phyloP scores from a whole-genome alignment of 2,888 invertebrate species.

The Blera fallax region DNA sequence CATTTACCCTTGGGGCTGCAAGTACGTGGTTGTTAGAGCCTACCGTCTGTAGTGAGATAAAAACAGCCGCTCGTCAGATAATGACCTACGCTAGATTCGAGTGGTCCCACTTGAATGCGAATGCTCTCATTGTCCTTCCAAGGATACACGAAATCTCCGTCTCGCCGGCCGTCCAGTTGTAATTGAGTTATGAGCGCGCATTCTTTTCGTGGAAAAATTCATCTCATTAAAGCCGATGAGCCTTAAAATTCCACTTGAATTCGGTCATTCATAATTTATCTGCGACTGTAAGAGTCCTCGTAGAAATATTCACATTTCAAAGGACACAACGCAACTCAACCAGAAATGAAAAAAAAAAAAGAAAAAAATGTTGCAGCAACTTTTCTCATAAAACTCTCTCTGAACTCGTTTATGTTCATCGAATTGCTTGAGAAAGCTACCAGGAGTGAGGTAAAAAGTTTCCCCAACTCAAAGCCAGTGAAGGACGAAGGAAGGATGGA shows the following conservation, averaged over 20 bases:
- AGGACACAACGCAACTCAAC: not conserved
- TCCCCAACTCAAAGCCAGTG: not conserved
- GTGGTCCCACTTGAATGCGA: not conserved
- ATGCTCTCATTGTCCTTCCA: not conserved
- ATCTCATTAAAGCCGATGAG: not conserved
- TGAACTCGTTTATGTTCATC: conserved; percentile 11
- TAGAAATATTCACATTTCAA: not conserved
- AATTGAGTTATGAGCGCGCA: not conserved
- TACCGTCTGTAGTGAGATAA: not conserved
- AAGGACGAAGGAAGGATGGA: not conserved
- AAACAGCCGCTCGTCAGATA: not conserved
- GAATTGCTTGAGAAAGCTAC: not conserved
- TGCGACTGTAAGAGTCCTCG: not conserved
- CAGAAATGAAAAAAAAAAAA: not conserved
- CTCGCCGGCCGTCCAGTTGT: not conserved
- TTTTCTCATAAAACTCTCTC: conserved; percentile 51
- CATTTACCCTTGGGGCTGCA: too few species aligned
- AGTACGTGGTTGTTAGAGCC: not conserved
- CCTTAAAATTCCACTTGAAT: not conserved
- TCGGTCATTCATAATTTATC: conserved; percentile 9
- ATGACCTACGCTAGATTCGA: not conserved
- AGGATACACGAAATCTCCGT: not conserved
- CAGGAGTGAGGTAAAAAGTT: not conserved
- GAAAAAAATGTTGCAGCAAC: not conserved
- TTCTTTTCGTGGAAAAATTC: not conserved